phyloP scores from a whole-genome alignment of 2,797 vertebrate genomes.

The Falco columbarius region DNA sequence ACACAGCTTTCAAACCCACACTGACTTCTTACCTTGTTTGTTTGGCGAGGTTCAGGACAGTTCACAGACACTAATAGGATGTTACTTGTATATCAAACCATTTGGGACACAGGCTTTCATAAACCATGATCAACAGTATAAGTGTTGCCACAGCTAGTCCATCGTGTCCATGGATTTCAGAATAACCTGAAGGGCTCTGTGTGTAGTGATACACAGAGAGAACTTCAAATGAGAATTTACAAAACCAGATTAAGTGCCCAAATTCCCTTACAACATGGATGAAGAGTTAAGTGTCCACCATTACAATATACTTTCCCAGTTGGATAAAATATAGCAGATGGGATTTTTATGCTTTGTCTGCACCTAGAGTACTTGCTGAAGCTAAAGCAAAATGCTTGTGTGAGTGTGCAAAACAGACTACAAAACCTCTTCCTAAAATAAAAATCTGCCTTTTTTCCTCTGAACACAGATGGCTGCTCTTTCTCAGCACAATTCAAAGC shows the following conservation, averaged over 20 bases:
- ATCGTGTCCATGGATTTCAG: neutral
- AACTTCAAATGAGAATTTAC: neutral
- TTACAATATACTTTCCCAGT: neutral
- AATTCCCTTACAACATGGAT: neutral
- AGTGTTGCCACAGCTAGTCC: neutral
- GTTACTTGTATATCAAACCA: neutral
- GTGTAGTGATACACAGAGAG: neutral
- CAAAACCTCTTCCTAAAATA: neutral
- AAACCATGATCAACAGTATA: neutral
- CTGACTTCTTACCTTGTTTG: neutral
- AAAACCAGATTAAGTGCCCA: neutral
- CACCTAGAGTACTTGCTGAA: neutral
- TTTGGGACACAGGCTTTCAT: neutral
- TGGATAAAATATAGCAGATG: neutral
- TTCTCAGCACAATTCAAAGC: slow-evolving; percentile 6
- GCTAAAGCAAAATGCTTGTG: neutral
- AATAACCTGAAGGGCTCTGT: neutral
- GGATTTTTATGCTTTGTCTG: neutral
- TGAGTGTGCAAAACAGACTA: neutral
- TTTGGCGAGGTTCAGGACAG: neutral
- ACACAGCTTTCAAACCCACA: neutral
- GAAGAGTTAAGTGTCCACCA: neutral
- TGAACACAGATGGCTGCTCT: slow-evolving; percentile 1
- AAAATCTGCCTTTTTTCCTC: neutral
- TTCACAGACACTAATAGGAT: neutral